phyloP scores from a whole-genome alignment of 2,888 invertebrate genomes.

The Disparrhopalites patrizii region DNA sequence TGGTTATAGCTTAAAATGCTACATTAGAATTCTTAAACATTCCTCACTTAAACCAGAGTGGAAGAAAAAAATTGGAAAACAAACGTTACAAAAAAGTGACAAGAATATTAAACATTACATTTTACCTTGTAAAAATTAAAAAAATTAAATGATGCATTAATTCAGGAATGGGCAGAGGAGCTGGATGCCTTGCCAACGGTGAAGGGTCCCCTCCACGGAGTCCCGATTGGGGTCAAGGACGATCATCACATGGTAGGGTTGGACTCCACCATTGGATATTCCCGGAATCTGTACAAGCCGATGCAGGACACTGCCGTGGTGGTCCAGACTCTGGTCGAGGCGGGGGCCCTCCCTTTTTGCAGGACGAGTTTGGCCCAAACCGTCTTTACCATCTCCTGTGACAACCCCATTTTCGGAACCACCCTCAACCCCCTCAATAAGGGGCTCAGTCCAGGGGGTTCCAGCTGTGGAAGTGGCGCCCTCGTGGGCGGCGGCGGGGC shows the following conservation, averaged over 20 bases:
- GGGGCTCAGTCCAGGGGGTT: conserved; percentile 38
- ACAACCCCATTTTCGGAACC: conserved; percentile 43
- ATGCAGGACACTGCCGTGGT: conserved; percentile 41
- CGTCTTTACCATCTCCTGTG: conserved; percentile 34
- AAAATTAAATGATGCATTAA: neutral
- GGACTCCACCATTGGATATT: conserved; percentile 50
- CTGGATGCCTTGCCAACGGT: conserved; percentile 35
- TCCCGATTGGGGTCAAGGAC: conserved; percentile 51
- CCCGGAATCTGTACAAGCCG: conserved; percentile 49
- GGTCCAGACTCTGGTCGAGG: conserved; percentile 37
- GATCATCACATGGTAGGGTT: conserved; percentile 50
- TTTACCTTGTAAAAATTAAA: neutral
- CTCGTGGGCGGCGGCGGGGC: conserved; percentile 36
- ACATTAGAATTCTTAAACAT: too few species aligned
- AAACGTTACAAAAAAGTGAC: too few species aligned
- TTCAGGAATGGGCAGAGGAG: conserved; percentile 35
- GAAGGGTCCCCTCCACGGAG: conserved; percentile 50
- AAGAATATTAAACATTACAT: too few species aligned
- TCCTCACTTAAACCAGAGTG: too few species aligned
- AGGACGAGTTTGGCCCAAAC: conserved; percentile 52
- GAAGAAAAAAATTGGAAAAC: too few species aligned
- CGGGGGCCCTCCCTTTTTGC: conserved; percentile 46
- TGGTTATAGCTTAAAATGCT: too few species aligned
- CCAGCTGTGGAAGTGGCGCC: conserved; percentile 39
- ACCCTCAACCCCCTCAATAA: conserved; percentile 38